phyloP scores from a whole-genome alignment of 2,888 invertebrate species.

The Megamerina dolium region DNA sequence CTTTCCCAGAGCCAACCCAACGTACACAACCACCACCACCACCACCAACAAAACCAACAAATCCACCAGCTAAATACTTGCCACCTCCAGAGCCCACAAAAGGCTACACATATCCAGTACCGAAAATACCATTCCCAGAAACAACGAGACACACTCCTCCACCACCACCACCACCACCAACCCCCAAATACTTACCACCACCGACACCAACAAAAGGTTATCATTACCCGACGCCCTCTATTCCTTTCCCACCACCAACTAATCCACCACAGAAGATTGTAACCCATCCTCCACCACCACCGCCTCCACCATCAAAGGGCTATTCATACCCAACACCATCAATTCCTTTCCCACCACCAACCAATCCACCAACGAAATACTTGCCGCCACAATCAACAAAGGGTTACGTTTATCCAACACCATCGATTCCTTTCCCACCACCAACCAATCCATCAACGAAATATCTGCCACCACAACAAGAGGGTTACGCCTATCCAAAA shows the following conservation, averaged over 20 bases:
- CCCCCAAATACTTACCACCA: neutral
- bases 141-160: slow-evolving; percentile 8
- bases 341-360: slow-evolving; percentile 15
- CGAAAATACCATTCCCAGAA: slow-evolving; percentile 10
- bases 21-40: slow-evolving; percentile 18
- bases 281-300: slow-evolving; percentile 11
- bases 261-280: slow-evolving; percentile 5
- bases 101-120: slow-evolving; percentile 25
- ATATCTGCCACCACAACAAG: slow-evolving; percentile 20
- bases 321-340: slow-evolving; percentile 29
- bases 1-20: slow-evolving; percentile 17
- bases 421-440: slow-evolving; percentile 22
- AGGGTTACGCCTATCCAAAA: slow-evolving; percentile 27
- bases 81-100: slow-evolving; percentile 11
- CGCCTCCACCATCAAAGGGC: slow-evolving; percentile 17
- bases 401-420: slow-evolving; percentile 30
- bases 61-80: slow-evolving; percentile 13
- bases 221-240: slow-evolving; percentile 12
- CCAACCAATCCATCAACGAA: slow-evolving; percentile 15
- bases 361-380: slow-evolving; percentile 15
- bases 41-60: slow-evolving; percentile 9
- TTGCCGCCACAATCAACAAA: slow-evolving; percentile 5
- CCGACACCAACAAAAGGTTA: slow-evolving; percentile 10
- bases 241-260: slow-evolving; percentile 8
- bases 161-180: slow-evolving; percentile 1